phyloP scores from a whole-genome alignment of 2,797 vertebrate species.

The Chiloscyllium punctatum region DNA sequence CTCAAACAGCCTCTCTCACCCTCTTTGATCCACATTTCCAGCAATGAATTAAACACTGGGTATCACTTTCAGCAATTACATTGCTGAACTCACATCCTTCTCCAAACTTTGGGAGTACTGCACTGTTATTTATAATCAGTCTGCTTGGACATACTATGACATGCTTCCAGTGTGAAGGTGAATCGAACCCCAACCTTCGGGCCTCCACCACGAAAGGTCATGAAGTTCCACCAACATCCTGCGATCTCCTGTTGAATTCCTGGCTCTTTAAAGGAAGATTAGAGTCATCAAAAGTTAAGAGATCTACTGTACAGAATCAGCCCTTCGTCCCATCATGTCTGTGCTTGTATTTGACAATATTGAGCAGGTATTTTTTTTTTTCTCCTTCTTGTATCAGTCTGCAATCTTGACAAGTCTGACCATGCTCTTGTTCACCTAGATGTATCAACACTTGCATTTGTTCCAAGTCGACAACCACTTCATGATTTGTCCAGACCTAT shows the following conservation, averaged over 20 bases:
- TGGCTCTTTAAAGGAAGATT: background rate
- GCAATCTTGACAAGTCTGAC: background rate
- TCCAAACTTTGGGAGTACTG: background rate
- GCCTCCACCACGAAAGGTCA: too few species aligned
- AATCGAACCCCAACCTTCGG: too few species aligned
- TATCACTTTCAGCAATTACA: too few species aligned
- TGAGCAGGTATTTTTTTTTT: background rate
- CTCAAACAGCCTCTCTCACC: too few species aligned
- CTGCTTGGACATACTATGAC: too few species aligned
- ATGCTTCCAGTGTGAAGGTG: too few species aligned
- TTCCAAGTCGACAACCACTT: background rate
- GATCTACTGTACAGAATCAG: too few species aligned
- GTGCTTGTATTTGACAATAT: background rate
- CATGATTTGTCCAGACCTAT: background rate
- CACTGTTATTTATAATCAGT: too few species aligned
- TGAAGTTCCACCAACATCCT: background rate
- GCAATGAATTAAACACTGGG: too few species aligned
- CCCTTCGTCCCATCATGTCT: too few species aligned
- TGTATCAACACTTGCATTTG: background rate
- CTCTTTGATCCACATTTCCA: too few species aligned
- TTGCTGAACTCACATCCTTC: background rate
- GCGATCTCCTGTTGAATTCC: background rate
- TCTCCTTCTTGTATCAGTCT: background rate
- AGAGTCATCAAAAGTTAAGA: too few species aligned
- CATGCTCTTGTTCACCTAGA: background rate